These are phyloP conservation scores for Junonia oenone DNA, from an alignment of 2,888 invertebrate genomes.

Conservation along the genomic window DNA sequence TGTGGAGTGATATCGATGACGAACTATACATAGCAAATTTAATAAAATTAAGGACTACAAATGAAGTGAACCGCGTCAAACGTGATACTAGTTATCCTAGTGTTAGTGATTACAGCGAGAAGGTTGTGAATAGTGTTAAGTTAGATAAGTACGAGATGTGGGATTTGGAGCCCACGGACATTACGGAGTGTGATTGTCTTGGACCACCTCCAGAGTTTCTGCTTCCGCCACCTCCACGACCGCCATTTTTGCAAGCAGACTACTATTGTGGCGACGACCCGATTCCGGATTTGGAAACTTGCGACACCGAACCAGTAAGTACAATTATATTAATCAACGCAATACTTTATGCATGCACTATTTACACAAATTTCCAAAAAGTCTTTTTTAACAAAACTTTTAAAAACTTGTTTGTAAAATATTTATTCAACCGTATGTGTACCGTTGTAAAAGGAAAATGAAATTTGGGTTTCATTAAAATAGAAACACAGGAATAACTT, in stretches of 20 bases:
- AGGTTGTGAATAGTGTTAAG: conserved; percentile 79
- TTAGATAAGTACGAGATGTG: conserved; percentile 82
- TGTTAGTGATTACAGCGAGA: conserved; percentile 71
- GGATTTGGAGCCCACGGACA: conserved; percentile 85
- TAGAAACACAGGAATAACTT: conserved; percentile 21
- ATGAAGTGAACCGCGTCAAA: conserved; percentile 67
- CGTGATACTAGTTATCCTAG: conserved; percentile 68
- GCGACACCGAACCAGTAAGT: conserved; percentile 88
- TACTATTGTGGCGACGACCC: conserved; percentile 86
- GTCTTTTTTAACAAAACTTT: background rate
- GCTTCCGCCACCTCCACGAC: conserved; percentile 86
- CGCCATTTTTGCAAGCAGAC: conserved; percentile 84
- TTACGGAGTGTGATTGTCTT: conserved; percentile 87
- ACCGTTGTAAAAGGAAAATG: conserved; percentile 11
- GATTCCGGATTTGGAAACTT: conserved; percentile 85
- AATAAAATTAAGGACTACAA: conserved; percentile 65
- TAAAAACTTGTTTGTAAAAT: background rate
- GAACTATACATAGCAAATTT: conserved; percentile 74
- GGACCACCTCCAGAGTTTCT: conserved; percentile 87
- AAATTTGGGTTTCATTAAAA: conserved; percentile 17
- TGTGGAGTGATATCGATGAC: conserved; percentile 73
- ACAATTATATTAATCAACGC: background rate
- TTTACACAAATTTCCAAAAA: background rate
- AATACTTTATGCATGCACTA: background rate
- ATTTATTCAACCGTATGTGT: background rate